A percentile compares a stretch with the other conserved stretches of the same genome.
These are phyloP conservation scores for Sandelia bainsii DNA, from an alignment of 2,797 vertebrate species.

Conservation along the genomic window DNA sequence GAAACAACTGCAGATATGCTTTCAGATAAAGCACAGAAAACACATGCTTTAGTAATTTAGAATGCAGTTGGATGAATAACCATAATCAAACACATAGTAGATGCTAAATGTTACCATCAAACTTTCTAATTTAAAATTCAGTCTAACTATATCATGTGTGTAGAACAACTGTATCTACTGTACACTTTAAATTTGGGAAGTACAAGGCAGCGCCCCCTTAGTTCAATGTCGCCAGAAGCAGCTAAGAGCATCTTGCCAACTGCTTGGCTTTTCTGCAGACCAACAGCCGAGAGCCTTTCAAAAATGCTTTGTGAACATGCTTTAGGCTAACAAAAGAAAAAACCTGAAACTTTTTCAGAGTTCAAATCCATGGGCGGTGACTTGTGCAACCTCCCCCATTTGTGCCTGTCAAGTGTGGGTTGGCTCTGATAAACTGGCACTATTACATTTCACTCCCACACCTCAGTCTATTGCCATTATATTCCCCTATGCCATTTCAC, in stretches of 20 bases:
- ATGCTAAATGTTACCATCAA: neutral
- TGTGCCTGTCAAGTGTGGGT: conserved; percentile 69
- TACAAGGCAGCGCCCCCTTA: conserved; percentile 11
- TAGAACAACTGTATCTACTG: conserved; percentile 8
- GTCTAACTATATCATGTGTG: neutral
- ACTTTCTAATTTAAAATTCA: neutral
- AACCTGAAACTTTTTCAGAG: conserved; percentile 47
- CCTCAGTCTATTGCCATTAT: conserved; percentile 73
- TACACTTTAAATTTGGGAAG: conserved; percentile 1
- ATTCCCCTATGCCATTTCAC: conserved; percentile 70
- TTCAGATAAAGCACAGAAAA: conserved; percentile 15
- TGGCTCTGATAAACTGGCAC: conserved; percentile 75
- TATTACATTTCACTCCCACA: conserved; percentile 77
- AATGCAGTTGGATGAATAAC: neutral
- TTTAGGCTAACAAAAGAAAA: conserved; percentile 34
- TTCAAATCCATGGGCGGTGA: conserved; percentile 64
- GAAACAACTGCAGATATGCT: conserved; percentile 30
- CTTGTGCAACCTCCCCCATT: conserved; percentile 57
- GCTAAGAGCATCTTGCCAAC: conserved; percentile 22
- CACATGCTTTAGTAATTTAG: neutral
- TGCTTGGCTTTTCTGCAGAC: conserved; percentile 34
- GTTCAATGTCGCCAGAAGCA: conserved; percentile 27
- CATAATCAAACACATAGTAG: neutral
- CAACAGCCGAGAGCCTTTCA: conserved; percentile 21
- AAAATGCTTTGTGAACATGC: conserved; percentile 29